Evolutionary conservation across 1,140 invertebrate species (phyloP), one percentile per base, ranked within the genome.

Genomic region (Lucilia cuprina): DNA sequence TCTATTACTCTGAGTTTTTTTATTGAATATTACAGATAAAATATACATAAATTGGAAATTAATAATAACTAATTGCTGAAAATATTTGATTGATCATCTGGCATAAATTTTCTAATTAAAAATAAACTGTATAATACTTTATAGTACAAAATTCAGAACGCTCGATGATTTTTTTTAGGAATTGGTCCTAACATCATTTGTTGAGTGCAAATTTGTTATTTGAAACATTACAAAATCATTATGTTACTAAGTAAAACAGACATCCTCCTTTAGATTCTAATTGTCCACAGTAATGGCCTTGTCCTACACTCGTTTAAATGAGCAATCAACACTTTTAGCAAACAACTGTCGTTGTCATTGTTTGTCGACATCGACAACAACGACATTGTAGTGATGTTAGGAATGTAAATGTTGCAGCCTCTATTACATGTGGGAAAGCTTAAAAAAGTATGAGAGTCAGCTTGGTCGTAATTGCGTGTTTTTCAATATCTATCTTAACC

Each of bases 271-370:
- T 41, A 8, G 41, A 41, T 25, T 49, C 13, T n/a, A 55, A 19
- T 12, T 50, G 49, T 80, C n/a, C n/a, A 70, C 10, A 80, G 77
- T 80, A 80, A 80, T 80, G 77, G 77, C 77, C 77, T 80, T 80
- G 77, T 80, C 77, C 77, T 80, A 80, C 77, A 80, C 77, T 80
- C 47, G 41, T 41, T 50, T 80, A 80, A 80, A 80, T 80, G 41
- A 80, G 77, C 77, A 80, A 80, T 80, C 77, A 80, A 80, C 77
- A 12, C 41, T 50, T 3, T 12, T 19, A 21, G 17, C 41, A 50
- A 19, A 10, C 77, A 47, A 49, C n/a, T n/a, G 47, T 77, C 74
- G 21, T 21, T 21, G 65, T 70, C 74, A 80, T 47, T 5, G n/a
- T 19, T 49, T 49, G n/a, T 3, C 41, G 7, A n/a, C 34, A 78